These are phyloP conservation scores for Celastrina argiolus DNA, from an alignment of 2,888 invertebrate species.

Conservation along the genomic window DNA sequence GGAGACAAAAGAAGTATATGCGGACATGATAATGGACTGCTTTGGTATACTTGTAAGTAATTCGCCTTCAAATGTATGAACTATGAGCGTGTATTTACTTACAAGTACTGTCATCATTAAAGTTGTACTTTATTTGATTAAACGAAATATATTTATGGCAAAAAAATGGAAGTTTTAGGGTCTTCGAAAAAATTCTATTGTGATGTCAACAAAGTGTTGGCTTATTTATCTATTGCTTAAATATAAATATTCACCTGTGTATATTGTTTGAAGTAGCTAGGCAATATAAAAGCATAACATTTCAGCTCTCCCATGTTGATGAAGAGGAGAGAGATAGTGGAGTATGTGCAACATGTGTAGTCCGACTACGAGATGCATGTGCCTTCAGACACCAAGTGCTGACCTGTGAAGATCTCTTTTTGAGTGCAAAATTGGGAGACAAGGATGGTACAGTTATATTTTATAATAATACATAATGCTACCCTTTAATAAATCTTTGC, in stretches of 20 bases:
- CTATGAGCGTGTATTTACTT: not conserved
- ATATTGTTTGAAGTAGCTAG: too few species aligned
- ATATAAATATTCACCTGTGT: too few species aligned
- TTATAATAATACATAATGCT: not conserved
- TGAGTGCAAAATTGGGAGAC: slow-evolving; percentile 56
- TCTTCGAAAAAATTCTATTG: too few species aligned
- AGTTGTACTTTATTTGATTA: not conserved
- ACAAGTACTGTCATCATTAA: not conserved
- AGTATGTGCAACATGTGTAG: slow-evolving; percentile 67
- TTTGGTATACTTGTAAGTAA: slow-evolving; percentile 65
- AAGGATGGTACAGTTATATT: slow-evolving; percentile 38
- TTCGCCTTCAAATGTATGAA: not conserved
- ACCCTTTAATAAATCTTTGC: not conserved
- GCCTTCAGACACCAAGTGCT: slow-evolving; percentile 63
- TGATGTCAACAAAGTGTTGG: too few species aligned
- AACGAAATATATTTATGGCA: not conserved
- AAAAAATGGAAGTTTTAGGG: too few species aligned
- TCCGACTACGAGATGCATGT: slow-evolving; percentile 59
- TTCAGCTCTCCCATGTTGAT: slow-evolving; percentile 63
- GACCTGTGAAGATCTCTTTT: slow-evolving; percentile 63
- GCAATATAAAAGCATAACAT: not conserved
- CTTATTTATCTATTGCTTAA: too few species aligned
- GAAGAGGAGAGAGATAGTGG: slow-evolving; percentile 57
- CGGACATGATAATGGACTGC: slow-evolving; percentile 72
- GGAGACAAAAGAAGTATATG: slow-evolving; percentile 64